Conservation (phyloP, 2,888 invertebrate genomes). For the Acleris sparsana region DNA sequence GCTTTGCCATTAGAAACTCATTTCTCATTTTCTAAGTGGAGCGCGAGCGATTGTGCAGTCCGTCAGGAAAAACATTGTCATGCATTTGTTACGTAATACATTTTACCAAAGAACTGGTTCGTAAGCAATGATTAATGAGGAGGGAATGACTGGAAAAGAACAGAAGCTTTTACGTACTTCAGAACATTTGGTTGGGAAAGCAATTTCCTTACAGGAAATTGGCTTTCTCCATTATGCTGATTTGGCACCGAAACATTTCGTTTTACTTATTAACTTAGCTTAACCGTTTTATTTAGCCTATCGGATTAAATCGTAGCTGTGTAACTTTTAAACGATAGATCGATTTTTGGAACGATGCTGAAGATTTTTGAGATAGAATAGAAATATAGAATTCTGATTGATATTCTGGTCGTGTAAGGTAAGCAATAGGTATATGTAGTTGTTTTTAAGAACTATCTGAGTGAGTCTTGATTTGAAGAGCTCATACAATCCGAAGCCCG, state of each 20-base stretch:
- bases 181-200: conserved; percentile 55
- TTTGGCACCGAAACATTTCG: conserved; percentile 43
- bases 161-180: conserved; percentile 68
- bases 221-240: conserved; percentile 56
- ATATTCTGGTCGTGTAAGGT: no score
- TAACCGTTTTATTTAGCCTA: conserved; percentile 34
- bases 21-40: conserved; percentile 30
- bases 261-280: conserved; percentile 37
- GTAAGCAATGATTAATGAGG: conserved; percentile 57
- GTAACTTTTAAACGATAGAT: conserved; percentile 17
- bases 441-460: no score
- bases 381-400: no score
- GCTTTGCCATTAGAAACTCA: conserved; percentile 30
- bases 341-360: background rate
- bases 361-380: background rate
- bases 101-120: conserved; percentile 40
- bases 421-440: no score
- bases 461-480: no score
- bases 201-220: conserved; percentile 80
- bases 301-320: conserved; percentile 13
- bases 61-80: conserved; percentile 46
- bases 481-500: no score
- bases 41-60: conserved; percentile 38
- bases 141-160: conserved; percentile 57
- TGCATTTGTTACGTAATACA: conserved; percentile 57